Conservation (phyloP, 1,140 invertebrate genomes). For the Hydropsyche tenuis region DNA sequence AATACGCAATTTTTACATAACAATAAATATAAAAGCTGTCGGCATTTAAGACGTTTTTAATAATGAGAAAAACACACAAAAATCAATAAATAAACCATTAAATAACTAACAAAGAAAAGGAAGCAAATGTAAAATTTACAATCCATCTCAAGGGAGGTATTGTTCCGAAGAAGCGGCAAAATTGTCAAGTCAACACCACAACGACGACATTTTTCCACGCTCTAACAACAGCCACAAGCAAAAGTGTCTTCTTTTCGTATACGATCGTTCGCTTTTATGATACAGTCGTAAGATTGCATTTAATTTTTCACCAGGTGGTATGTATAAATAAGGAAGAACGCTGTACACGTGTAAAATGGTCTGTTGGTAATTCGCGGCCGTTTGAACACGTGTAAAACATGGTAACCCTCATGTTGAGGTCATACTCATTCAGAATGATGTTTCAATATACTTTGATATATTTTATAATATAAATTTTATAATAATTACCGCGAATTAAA, state of each 20-base stretch:
- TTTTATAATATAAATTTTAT: too few relatives aligned
- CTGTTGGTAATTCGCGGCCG: not conserved
- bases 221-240: not conserved
- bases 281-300: slow-evolving; percentile 25
- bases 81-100: too few relatives aligned
- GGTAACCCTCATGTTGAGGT: too few relatives aligned
- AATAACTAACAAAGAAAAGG: too few relatives aligned
- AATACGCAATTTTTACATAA: too few relatives aligned
- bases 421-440: too few relatives aligned
- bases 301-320: slow-evolving; percentile 17
- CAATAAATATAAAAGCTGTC: too few relatives aligned
- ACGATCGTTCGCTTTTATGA: slow-evolving; percentile 25
- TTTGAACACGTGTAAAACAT: too few relatives aligned
- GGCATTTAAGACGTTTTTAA: too few relatives aligned
- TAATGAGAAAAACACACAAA: too few relatives aligned
- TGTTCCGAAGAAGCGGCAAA: not conserved
- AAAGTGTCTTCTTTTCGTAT: not conserved
- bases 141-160: not conserved
- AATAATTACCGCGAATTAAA: too few relatives aligned
- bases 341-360: not conserved
- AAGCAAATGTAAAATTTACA: not conserved
- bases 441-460: too few relatives aligned
- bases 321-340: not conserved
- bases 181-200: not conserved
- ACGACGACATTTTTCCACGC: not conserved